Percentiles rank a stretch among this genome's conserved stretches.
phyloP scores from a whole-genome alignment of 2,888 invertebrate genomes.

The Tyria jacobaeae region DNA sequence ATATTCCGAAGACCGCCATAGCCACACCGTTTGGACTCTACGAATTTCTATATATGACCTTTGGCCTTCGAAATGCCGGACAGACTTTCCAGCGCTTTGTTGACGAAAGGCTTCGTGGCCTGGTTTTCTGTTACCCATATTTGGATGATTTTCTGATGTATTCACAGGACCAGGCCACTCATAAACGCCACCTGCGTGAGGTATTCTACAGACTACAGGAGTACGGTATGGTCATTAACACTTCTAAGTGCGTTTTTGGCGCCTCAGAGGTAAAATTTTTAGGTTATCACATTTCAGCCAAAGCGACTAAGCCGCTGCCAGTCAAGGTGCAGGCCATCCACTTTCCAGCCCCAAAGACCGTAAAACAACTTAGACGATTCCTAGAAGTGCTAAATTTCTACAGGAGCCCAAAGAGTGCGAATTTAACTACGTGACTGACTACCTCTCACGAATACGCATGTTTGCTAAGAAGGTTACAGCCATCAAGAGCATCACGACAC shows the following conservation, averaged over 20 bases:
- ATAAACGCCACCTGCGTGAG: background rate
- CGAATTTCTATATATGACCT: conserved; percentile 9
- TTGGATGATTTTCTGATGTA: too few relatives aligned
- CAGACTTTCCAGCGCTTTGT: conserved; percentile 2
- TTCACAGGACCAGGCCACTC: background rate
- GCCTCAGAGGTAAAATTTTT: background rate
- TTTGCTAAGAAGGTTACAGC: too few relatives aligned
- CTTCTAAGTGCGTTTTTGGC: too few relatives aligned
- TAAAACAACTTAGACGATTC: conserved; percentile 1
- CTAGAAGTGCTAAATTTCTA: background rate
- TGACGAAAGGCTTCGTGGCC: too few relatives aligned
- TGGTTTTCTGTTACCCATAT: too few relatives aligned
- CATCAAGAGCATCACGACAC: too few relatives aligned
- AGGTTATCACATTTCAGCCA: conserved; percentile 1
- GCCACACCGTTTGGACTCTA: conserved; percentile 9
- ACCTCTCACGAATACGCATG: too few relatives aligned
- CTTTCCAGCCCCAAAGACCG: background rate
- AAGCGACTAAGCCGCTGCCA: background rate
- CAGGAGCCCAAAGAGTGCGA: too few relatives aligned
- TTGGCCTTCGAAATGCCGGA: background rate
- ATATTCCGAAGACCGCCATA: conserved; percentile 9
- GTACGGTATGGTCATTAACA: too few relatives aligned
- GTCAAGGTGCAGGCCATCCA: background rate
- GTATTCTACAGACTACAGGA: background rate
- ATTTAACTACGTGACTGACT: too few relatives aligned